Percentiles rank a stretch among this genome's conserved stretches.
These are phyloP conservation scores for Drosophila pseudoananassae DNA, from an alignment of 1,140 invertebrate genomes.

Conservation along the genomic window DNA sequence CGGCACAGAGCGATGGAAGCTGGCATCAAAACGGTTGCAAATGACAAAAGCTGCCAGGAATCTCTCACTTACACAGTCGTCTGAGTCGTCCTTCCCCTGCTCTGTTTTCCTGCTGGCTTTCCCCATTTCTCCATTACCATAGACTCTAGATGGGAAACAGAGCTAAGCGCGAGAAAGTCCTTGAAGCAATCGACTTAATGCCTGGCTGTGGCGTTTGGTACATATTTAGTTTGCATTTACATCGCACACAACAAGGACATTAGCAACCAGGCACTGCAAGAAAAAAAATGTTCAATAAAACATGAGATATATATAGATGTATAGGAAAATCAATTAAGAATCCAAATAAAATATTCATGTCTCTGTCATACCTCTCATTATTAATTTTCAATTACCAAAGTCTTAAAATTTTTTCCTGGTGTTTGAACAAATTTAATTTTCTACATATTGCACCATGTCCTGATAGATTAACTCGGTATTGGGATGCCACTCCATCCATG, in stretches of 20 bases:
- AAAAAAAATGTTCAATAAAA: slow-evolving; percentile 20
- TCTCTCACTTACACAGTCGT: slow-evolving; percentile 15
- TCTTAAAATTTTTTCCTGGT: slow-evolving; percentile 2
- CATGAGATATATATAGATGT: not conserved
- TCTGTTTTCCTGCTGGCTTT: slow-evolving; percentile 6
- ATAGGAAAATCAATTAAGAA: not conserved
- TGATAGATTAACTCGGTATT: slow-evolving; percentile 72
- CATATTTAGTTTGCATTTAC: slow-evolving; percentile 81
- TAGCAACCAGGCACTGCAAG: slow-evolving; percentile 30
- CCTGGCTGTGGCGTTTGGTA: slow-evolving; percentile 68
- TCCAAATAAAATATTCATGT: not conserved
- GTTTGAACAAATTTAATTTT: slow-evolving; percentile 63
- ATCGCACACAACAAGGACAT: slow-evolving; percentile 54
- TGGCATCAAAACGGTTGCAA: slow-evolving; percentile 30
- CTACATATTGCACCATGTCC: slow-evolving; percentile 71
- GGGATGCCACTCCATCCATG: slow-evolving; percentile 29
- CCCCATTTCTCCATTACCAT: slow-evolving; percentile 4
- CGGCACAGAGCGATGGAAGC: slow-evolving; percentile 27
- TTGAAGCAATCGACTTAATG: slow-evolving; percentile 81
- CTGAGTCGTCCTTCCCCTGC: not conserved
- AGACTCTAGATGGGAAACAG: slow-evolving; percentile 6
- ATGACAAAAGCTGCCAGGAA: slow-evolving; percentile 63
- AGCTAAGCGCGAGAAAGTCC: slow-evolving; percentile 55
- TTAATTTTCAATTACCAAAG: not conserved
- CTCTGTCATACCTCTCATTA: not conserved